phyloP scores from a whole-genome alignment of 1,140 invertebrate species.

The Aplysia californica region DNA sequence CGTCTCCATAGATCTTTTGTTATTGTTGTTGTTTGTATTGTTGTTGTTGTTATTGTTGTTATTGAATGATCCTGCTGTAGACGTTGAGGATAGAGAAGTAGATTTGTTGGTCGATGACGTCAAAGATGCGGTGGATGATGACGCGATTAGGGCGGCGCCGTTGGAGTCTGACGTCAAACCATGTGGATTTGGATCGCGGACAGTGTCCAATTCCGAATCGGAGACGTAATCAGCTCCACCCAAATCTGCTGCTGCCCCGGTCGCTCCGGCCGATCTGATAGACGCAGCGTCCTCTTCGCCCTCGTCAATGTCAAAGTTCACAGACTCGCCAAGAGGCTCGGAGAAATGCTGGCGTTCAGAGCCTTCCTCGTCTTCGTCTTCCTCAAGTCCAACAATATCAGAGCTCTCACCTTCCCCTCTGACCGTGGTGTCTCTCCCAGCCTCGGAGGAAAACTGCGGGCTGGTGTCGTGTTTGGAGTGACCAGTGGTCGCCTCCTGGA shows the following conservation, averaged over 20 bases:
- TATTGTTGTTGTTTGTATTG: no score
- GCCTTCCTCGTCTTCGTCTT: not conserved
- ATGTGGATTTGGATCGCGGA: not conserved
- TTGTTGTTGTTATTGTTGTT: no score
- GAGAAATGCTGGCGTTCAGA: no score
- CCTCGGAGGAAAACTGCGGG: no score
- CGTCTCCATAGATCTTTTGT: conserved; percentile 72
- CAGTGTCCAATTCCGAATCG: not conserved
- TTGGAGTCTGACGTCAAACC: no score
- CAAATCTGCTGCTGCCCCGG: no score
- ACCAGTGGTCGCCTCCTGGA: not conserved
- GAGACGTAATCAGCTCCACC: no score
- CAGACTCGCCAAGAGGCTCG: no score
- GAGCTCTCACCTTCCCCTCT: not conserved
- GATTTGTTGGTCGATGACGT: not conserved
- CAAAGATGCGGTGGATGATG: no score
- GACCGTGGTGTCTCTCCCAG: not conserved
- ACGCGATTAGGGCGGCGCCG: no score
- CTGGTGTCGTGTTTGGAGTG: not conserved
- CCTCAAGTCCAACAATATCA: not conserved
- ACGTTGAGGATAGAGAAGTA: not conserved
- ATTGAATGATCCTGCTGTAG: not conserved
- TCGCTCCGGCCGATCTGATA: not conserved
- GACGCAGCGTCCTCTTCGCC: not conserved
- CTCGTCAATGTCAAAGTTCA: not conserved